A percentile compares a stretch with the other conserved stretches of the same genome.
These are phyloP conservation scores for Camarhynchus parvulus DNA, from an alignment of 2,113 vertebrate genomes.

Conservation along the genomic window DNA sequence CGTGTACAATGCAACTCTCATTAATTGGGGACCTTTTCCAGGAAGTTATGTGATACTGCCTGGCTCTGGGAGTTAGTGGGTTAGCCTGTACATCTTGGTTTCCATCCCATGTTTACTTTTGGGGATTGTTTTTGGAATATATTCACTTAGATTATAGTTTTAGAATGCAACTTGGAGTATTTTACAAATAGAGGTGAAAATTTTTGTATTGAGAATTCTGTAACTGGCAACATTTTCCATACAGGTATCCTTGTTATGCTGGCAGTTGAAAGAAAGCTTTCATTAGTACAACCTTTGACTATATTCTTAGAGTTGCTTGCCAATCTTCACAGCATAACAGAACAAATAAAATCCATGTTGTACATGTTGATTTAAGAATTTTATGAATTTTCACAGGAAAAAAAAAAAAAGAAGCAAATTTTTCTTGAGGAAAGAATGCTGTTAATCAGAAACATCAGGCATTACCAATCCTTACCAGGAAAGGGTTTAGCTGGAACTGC, in stretches of 20 bases:
- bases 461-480: constrained; percentile 49
- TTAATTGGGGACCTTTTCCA: neutral
- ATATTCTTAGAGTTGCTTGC: neutral
- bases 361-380: constrained; percentile 4
- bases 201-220: neutral
- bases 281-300: neutral
- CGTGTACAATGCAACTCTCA: neutral
- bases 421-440: constrained; percentile 32
- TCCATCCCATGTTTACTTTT: neutral
- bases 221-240: neutral
- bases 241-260: neutral
- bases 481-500: neutral
- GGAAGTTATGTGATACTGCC: neutral
- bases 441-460: constrained; percentile 55
- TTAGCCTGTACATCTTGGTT: neutral
- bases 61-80: neutral
- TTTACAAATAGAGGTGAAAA: neutral
- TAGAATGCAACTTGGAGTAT: neutral
- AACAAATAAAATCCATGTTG: constrained; percentile 26
- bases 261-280: neutral
- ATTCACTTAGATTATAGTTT: neutral
- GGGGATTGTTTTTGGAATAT: neutral
- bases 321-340: neutral
- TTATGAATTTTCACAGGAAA: neutral
- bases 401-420: neutral